Percentiles rank a stretch among this genome's conserved stretches.
Evolutionary conservation across 2,888 invertebrate species (phyloP).

Genomic region (Ceramica pisi): DNA sequence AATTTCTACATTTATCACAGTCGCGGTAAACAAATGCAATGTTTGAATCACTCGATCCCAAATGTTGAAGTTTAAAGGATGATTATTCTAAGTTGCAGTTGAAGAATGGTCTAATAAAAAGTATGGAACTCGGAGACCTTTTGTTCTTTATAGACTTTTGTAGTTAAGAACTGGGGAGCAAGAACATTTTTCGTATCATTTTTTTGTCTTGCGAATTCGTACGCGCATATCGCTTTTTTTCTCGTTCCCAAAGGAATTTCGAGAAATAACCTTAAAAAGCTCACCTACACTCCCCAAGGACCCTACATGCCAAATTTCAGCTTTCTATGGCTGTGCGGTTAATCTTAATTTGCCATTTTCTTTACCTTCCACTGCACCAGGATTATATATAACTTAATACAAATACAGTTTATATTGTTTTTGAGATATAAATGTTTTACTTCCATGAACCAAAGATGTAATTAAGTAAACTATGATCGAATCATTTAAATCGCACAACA

Average conservation of each 20-base stretch:
- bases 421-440: conserved; percentile 35
- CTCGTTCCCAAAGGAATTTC: too few relatives aligned
- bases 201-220: too few relatives aligned
- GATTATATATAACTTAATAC: conserved; percentile 11
- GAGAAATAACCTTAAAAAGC: too few relatives aligned
- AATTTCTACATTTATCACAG: conserved; percentile 87
- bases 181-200: too few relatives aligned
- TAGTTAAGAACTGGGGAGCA: too few relatives aligned
- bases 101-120: neutral
- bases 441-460: conserved; percentile 33
- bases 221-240: too few relatives aligned
- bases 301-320: too few relatives aligned
- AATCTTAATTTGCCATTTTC: too few relatives aligned
- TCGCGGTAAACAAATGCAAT: conserved; percentile 87
- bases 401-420: conserved; percentile 18
- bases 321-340: too few relatives aligned
- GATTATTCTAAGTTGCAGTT: conserved; percentile 13
- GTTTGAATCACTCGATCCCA: conserved; percentile 64
- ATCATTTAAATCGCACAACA: conserved; percentile 35
- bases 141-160: too few relatives aligned
- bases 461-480: conserved; percentile 29
- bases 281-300: too few relatives aligned
- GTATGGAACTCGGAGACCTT: too few relatives aligned
- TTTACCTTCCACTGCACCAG: conserved; percentile 26
- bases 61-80: conserved; percentile 40